Conservation (phyloP, 1,140 invertebrate species). For the Caerostris extrusa region DNA sequence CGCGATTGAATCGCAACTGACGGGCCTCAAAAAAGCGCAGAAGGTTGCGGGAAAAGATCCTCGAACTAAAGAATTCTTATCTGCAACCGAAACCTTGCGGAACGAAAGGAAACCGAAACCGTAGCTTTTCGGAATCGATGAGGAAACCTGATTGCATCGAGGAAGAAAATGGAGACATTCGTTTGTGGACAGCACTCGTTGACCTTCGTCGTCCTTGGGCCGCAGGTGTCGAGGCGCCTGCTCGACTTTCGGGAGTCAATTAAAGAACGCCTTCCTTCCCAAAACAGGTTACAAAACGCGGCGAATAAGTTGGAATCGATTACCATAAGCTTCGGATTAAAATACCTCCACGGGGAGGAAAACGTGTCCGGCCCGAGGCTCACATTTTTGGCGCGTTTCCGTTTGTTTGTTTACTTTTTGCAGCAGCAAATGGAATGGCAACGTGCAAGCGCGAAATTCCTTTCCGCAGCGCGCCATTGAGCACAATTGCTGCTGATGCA, state of each 20-base stretch:
- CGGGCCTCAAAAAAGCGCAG: too few relatives aligned
- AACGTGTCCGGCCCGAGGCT: neutral
- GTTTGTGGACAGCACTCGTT: conserved; percentile 27
- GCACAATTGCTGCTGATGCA: too few relatives aligned
- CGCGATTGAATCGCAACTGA: too few relatives aligned
- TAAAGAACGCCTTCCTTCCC: neutral
- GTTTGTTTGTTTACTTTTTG: too few relatives aligned
- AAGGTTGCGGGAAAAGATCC: too few relatives aligned
- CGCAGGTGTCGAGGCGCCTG: conserved; percentile 25
- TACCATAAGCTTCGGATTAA: neutral
- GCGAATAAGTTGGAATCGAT: conserved; percentile 2
- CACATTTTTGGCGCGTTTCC: conserved; percentile 82
- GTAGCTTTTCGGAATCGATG: neutral
- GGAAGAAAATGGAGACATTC: neutral
- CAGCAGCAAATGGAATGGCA: too few relatives aligned
- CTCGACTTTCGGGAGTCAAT: neutral
- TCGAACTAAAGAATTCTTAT: too few relatives aligned
- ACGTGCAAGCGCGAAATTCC: too few relatives aligned
- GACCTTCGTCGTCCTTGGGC: conserved; percentile 73
- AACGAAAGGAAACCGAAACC: neutral
- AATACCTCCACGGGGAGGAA: neutral
- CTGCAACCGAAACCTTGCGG: neutral
- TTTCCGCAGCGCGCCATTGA: too few relatives aligned
- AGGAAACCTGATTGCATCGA: neutral
- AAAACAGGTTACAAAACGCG: neutral